Evolutionary conservation across 1,140 invertebrate genomes (phyloP), one percentile per base, ranked within the genome.

Genomic region (Geopemphigus sp.): DNA sequence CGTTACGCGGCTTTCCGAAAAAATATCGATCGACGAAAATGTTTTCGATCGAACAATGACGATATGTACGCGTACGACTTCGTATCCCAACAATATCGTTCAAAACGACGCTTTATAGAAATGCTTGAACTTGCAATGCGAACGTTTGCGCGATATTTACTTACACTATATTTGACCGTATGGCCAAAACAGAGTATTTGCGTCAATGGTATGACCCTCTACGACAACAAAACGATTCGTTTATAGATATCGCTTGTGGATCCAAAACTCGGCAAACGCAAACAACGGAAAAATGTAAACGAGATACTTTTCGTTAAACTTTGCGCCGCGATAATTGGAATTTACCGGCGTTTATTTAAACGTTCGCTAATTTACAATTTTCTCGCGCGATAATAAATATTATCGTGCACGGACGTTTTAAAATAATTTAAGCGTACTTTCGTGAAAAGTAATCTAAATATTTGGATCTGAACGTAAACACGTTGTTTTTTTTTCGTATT

Each of bases 401-500:
- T 24, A 50, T 68, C 22, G 22, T 66, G 5, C 39, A 45, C 15
- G 8, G 22, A 24, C 22, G 50, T 47, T 1, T 47, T 24, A 29
- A 57, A 57, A 22, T 10, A 50, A 70, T 53, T 26, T 70, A 66
- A 26, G 24, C n/a, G 17, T 50, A 54, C 47, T 22, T 54, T 54
- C 19, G 17, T 4, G 5, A 70, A 72, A 29, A 57, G 39, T 50
- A 24, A 76, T 76, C 22, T 19, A 32, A 78, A 78, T 78, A 24
- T 63, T 63, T 61, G 26, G 15, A 78, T 78, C 45, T 78, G 47
- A 78, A 78, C 61, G 74, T 47, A 78, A 78, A 61, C 45, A 32
- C 19, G 54, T 63, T 8, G 3, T 78, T 29, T 19, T 26, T 78
- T 50, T n/a, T n/a, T n/a, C n/a, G n/a, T n/a, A 78, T 78, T 78